Base-by-base conservation (phyloP, 2,888 invertebrate species). In the Leptogaster cylindrica region DNA sequence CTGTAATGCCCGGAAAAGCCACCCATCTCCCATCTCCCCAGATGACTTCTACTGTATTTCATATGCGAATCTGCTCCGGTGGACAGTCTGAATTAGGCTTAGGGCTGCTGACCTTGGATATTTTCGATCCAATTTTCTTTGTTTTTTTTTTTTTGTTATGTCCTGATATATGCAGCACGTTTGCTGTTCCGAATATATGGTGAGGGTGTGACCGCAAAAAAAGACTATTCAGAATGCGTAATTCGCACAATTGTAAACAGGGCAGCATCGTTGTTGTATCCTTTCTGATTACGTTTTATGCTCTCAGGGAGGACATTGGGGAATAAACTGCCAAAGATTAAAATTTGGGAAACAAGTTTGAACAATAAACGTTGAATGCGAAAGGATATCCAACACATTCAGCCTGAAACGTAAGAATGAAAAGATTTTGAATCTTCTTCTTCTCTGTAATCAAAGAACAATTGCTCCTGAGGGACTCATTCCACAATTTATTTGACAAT, bases 71-170 rank as follows among this genome's bases (percentile, higher is more conserved):
- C 41, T 18, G 27, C 27, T 44, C 41, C 27, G n/a, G 16, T 25
- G 27, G 12, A 10, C 7, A 16, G 8, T 20, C n/a, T n/a, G n/a
- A n/a, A n/a, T n/a, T n/a, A n/a, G n/a, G n/a, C n/a, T 16, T n/a
- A 20, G 28, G 23, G 44, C n/a, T 61, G 61, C 61, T 61, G 61
- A 61, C 61, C 27, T 28, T 16, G 44, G 27, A n/a, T 44, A 44
- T 44, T 61, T 41, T 39, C 61, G 44, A 44, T 61, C 44, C 44
- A 61, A 61, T 44, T 28, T n/a, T n/a, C n/a, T n/a, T n/a, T n/a
- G n/a, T n/a, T n/a, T n/a, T n/a, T n/a, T 61, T 61, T 61, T 50
- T 50, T 51, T n/a, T 61, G 61, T 44, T 61, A 27, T 23, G 44
- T 27, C 44, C n/a, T n/a, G n/a, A n/a, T n/a, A n/a, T n/a, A n/a